Evolutionary conservation across 2,113 vertebrate genomes (phyloP).

Genomic region (Castor canadensis): DNA sequence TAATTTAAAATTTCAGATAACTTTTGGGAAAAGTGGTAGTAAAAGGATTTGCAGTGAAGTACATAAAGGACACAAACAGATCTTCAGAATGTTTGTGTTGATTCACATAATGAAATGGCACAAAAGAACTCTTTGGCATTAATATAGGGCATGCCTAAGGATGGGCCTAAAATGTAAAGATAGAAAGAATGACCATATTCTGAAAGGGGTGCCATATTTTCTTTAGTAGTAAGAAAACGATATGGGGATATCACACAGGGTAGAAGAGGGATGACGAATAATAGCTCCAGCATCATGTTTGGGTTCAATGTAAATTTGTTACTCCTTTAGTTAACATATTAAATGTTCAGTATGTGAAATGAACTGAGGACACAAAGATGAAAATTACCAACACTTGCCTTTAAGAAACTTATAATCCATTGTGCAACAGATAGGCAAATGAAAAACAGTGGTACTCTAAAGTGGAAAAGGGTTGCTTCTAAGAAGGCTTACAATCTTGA

Average conservation of each 20-base stretch:
- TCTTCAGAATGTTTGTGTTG: not conserved
- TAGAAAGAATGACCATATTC: not conserved
- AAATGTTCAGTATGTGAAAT: slow-evolving; percentile 28
- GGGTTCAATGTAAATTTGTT: slow-evolving; percentile 9
- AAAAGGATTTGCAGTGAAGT: slow-evolving; percentile 3
- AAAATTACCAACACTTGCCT: not conserved
- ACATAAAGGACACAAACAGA: not conserved
- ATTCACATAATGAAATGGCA: not conserved
- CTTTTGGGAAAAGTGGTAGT: not conserved
- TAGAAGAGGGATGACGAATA: not conserved
- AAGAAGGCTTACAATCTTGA: not conserved
- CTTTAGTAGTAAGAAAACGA: not conserved
- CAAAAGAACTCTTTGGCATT: not conserved
- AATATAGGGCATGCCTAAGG: not conserved
- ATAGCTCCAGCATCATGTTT: not conserved
- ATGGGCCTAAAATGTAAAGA: not conserved
- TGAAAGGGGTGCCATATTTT: not conserved
- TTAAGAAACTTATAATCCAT: not conserved
- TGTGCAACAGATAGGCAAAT: slow-evolving; percentile 4
- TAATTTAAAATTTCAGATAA: slow-evolving; percentile 8
- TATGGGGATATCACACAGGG: not conserved
- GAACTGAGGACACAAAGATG: slow-evolving; percentile 18
- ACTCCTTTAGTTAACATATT: slow-evolving; percentile 15
- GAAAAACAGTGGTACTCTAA: not conserved
- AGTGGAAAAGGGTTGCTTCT: not conserved